Conservation (phyloP, 2,888 invertebrate genomes). For the Chrysina gloriosa region DNA sequence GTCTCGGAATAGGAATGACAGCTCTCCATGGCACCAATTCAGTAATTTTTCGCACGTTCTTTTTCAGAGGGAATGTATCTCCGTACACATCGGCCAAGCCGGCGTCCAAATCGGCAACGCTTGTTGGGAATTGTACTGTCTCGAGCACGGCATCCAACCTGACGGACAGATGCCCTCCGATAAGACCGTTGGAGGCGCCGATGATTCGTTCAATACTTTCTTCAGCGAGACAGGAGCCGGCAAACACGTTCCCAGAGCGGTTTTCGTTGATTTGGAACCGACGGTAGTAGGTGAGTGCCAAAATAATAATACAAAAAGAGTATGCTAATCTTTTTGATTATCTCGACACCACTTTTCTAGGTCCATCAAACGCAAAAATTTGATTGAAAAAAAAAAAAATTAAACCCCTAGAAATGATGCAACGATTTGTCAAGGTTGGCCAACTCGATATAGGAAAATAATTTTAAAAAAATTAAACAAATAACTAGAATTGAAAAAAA, state of each 20-base stretch:
- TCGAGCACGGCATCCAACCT: conserved; percentile 84
- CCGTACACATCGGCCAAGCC: conserved; percentile 88
- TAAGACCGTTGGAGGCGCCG: conserved; percentile 78
- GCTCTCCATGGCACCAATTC: too few species aligned
- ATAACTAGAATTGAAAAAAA: too few species aligned
- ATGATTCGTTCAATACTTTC: conserved; percentile 83
- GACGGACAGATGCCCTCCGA: conserved; percentile 91
- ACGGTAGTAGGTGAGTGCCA: conserved; percentile 83
- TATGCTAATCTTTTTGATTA: too few species aligned
- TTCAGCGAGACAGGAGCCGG: conserved; percentile 82
- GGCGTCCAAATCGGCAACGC: conserved; percentile 90
- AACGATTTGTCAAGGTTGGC: too few species aligned
- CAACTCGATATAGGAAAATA: too few species aligned
- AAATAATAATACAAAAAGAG: conserved; percentile 54
- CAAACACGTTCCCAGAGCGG: conserved; percentile 89
- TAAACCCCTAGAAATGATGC: too few species aligned
- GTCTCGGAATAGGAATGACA: too few species aligned
- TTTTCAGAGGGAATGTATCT: conserved; percentile 75
- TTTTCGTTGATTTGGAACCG: conserved; percentile 92
- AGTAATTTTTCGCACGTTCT: too few species aligned
- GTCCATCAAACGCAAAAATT: too few species aligned
- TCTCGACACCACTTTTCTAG: too few species aligned
- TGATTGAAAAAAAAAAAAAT: too few species aligned
- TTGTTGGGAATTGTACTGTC: conserved; percentile 88
- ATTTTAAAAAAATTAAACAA: too few species aligned